Conservation (phyloP, 2,888 invertebrate species). For the Heterodera filipjevi region DNA sequence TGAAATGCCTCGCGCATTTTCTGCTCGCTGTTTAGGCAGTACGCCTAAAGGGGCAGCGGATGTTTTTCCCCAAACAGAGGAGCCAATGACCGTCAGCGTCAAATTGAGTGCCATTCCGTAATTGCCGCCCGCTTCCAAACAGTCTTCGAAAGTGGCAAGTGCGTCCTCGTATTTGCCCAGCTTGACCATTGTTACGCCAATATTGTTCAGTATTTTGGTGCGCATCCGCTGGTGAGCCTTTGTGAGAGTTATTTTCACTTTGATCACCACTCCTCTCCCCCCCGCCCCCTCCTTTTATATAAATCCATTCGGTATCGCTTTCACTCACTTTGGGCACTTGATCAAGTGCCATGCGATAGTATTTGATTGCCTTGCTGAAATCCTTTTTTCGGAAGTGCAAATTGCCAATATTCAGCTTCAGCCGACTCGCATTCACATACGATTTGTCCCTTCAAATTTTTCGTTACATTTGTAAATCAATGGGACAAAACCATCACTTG, state of each 20-base stretch:
- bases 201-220: conserved; percentile 94
- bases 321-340: conserved; percentile 89
- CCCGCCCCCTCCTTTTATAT: not conserved
- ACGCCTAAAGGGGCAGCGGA: conserved; percentile 56
- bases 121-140: conserved; percentile 82
- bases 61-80: not conserved
- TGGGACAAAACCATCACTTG: conserved; percentile 17
- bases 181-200: conserved; percentile 88
- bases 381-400: conserved; percentile 89
- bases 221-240: conserved; percentile 34
- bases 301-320: conserved; percentile 76
- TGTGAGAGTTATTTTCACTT: not conserved
- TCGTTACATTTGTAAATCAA: not conserved
- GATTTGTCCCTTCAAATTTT: conserved; percentile 75
- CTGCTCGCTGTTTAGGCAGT: conserved; percentile 72
- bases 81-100: conserved; percentile 69
- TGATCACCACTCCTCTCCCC: not conserved
- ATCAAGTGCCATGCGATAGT: conserved; percentile 87
- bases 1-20: conserved; percentile 91
- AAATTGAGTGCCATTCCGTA: conserved; percentile 84
- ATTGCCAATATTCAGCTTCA: conserved; percentile 89
- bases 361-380: conserved; percentile 85
- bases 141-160: conserved; percentile 92
- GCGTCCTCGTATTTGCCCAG: conserved; percentile 96
- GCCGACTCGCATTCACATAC: conserved; percentile 81